Evolutionary conservation across 2,888 invertebrate genomes (phyloP).

Genomic region (Rhopalosiphum nymphaeae): DNA sequence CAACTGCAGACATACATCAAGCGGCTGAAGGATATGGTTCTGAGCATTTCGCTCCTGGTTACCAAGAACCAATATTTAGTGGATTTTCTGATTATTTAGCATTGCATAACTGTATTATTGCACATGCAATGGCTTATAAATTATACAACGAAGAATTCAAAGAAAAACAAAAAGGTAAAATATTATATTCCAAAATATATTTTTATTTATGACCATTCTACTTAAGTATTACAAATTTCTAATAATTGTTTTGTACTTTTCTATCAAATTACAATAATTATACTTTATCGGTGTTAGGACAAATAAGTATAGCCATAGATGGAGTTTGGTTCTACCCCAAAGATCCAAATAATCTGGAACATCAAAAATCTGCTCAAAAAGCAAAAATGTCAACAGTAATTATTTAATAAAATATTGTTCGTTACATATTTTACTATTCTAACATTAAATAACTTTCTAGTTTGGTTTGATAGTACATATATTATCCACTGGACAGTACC

Average conservation of each 20-base stretch:
- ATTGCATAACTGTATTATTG: not conserved
- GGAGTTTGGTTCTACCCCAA: not conserved
- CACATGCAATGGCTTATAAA: not conserved
- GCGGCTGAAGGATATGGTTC: conserved; percentile 14
- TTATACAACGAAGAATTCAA: not conserved
- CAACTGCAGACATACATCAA: not conserved
- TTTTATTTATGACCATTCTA: not conserved
- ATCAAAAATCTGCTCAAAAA: not conserved
- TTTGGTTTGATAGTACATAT: not conserved
- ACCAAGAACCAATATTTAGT: not conserved
- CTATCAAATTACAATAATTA: not conserved
- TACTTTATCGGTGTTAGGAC: not conserved
- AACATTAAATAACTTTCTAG: not conserved
- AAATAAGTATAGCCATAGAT: not conserved
- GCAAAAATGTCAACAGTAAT: conserved; percentile 1
- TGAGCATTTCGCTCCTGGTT: not conserved
- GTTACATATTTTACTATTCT: not conserved
- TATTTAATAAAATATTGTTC: not conserved
- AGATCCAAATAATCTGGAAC: conserved; percentile 29
- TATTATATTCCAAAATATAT: not conserved
- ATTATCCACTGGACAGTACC: not conserved
- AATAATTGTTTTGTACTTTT: not conserved
- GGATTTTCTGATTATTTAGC: not conserved
- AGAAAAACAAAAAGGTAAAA: not conserved
- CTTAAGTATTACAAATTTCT: not conserved